A percentile compares a stretch with the other conserved stretches of the same genome.
Conservation (phyloP, 1,140 invertebrate genomes). For the Drosophila simulans region DNA sequence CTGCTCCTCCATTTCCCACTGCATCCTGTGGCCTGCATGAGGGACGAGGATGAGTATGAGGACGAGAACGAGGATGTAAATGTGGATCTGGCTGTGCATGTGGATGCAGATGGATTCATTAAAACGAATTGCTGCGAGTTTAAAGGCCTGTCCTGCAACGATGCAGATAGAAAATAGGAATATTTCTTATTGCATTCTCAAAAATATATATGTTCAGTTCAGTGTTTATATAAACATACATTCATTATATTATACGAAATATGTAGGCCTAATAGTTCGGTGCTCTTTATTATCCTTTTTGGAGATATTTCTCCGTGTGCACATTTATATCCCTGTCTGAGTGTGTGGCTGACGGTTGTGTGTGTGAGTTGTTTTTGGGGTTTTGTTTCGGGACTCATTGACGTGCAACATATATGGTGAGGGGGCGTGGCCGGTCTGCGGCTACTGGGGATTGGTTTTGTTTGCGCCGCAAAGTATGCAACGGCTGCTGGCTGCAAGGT, state of each 20-base stretch:
- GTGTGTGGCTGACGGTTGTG: conserved; percentile 12
- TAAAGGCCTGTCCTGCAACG: conserved; percentile 56
- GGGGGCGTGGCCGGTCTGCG: conserved; percentile 33
- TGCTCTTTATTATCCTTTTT: background rate
- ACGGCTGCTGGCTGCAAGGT: conserved; percentile 51
- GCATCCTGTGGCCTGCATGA: conserved; percentile 45
- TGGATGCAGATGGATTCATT: conserved; percentile 76
- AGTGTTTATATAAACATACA: no score
- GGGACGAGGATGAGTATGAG: conserved; percentile 5
- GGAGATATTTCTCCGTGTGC: conserved; percentile 6
- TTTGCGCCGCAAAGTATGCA: conserved; percentile 57
- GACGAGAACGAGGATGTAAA: no score
- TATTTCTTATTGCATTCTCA: no score
- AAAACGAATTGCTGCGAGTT: conserved; percentile 79
- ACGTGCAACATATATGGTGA: conserved; percentile 59
- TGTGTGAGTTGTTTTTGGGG: conserved; percentile 63
- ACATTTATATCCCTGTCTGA: conserved; percentile 7
- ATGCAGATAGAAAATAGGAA: conserved; percentile 26
- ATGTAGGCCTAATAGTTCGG: no score
- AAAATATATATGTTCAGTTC: no score
- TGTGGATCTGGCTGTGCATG: conserved; percentile 14
- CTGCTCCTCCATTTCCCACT: conserved; percentile 23
- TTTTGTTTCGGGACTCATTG: conserved; percentile 78
- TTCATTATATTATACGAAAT: no score
- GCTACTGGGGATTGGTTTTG: conserved; percentile 48